phyloP scores from a whole-genome alignment of 2,113 vertebrate genomes.

The Tenrec ecaudatus region DNA sequence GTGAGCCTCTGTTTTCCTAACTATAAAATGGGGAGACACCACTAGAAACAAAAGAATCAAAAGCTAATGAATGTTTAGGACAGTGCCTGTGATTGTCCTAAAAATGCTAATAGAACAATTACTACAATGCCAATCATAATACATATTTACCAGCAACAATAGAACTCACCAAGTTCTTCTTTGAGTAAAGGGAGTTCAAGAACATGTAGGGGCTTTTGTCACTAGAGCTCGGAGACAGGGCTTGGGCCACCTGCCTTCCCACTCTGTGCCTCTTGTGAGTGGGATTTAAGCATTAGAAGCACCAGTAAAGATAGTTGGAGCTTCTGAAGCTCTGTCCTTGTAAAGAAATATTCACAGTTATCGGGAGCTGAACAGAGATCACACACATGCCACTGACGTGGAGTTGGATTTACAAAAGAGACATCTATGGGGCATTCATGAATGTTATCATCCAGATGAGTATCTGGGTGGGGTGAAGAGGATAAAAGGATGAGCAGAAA shows the following conservation, averaged over 20 bases:
- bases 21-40: background rate
- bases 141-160: background rate
- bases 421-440: constrained; percentile 5
- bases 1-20: background rate
- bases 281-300: constrained; percentile 37
- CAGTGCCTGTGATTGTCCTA: background rate
- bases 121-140: background rate
- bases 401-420: constrained; percentile 58
- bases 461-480: constrained; percentile 54
- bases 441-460: constrained; percentile 47
- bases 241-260: background rate
- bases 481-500: constrained; percentile 61
- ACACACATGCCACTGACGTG: constrained; percentile 30
- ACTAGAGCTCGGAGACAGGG: background rate
- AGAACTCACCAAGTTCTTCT: background rate
- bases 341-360: constrained; percentile 56
- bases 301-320: constrained; percentile 41
- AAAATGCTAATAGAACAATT: background rate
- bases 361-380: constrained; percentile 54
- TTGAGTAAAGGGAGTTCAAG: constrained; percentile 24
- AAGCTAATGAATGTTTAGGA: background rate
- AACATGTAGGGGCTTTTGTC: background rate
- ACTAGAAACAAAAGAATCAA: constrained; percentile 1
- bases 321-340: constrained; percentile 46
- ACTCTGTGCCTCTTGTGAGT: background rate